Percentiles rank a stretch among this genome's conserved stretches.
phyloP scores from a whole-genome alignment of 2,113 vertebrate genomes.

The Anseranas semipalmata region DNA sequence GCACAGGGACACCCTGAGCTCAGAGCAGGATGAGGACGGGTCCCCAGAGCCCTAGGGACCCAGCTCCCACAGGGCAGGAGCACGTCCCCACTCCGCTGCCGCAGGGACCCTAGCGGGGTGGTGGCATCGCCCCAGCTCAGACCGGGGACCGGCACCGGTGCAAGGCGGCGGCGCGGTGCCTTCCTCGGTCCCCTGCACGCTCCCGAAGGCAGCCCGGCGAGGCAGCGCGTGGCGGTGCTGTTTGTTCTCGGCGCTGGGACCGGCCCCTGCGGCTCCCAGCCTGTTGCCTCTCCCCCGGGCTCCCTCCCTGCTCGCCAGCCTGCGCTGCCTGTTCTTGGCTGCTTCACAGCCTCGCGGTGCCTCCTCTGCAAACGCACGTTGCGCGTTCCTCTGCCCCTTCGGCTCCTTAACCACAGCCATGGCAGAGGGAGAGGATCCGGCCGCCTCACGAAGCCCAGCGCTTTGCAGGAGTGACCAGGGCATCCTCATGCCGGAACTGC shows the following conservation, averaged over 20 bases:
- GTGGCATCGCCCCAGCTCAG: neutral
- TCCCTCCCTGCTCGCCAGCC: constrained; percentile 14
- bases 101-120: neutral
- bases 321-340: constrained; percentile 10
- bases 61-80: neutral
- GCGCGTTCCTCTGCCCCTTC: neutral
- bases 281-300: neutral
- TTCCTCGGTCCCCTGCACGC: neutral
- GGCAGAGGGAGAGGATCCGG: constrained; percentile 26
- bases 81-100: neutral
- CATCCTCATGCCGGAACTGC: neutral
- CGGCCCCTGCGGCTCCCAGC: neutral
- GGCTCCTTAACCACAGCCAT: neutral
- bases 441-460: neutral
- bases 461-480: neutral
- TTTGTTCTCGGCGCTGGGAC: neutral
- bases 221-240: neutral
- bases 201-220: neutral
- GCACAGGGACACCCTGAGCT: neutral
- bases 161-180: no score
- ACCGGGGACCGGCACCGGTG: neutral
- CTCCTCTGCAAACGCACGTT: neutral
- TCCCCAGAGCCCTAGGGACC: accelerated
- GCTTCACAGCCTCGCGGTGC: neutral
- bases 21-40: neutral